These are phyloP conservation scores for Notamacropus eugenii DNA, from an alignment of 2,797 vertebrate species.

Conservation along the genomic window DNA sequence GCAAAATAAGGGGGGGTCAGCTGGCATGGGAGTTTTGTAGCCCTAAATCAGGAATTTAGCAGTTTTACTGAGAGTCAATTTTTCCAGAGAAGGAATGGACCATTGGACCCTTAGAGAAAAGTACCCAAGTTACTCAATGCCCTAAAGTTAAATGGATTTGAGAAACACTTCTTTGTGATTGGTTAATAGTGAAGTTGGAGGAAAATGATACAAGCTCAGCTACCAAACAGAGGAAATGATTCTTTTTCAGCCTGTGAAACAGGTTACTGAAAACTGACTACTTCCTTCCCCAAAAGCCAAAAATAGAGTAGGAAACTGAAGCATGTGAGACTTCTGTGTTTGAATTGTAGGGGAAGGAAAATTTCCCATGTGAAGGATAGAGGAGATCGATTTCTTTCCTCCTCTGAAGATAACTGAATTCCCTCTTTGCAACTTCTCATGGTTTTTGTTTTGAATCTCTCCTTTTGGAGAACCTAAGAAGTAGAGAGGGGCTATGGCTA, in stretches of 20 bases:
- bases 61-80: background rate
- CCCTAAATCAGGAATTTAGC: background rate
- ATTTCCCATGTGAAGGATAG: background rate
- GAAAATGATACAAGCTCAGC: background rate
- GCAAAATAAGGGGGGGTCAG: background rate
- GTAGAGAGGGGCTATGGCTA: background rate
- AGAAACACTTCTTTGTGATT: background rate
- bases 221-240: background rate
- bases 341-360: background rate
- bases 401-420: background rate
- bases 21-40: background rate
- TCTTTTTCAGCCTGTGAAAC: background rate
- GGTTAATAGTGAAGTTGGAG: background rate
- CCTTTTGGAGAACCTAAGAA: background rate
- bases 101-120: background rate
- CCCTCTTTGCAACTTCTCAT: background rate
- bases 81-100: background rate
- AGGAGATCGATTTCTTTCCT: background rate
- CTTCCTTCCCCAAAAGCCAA: background rate
- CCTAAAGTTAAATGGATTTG: background rate
- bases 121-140: background rate
- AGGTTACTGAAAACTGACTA: background rate
- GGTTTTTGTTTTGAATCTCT: background rate
- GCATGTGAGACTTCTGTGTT: background rate
- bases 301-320: background rate